Conservation (phyloP, 2,797 vertebrate genomes). For the Triplophysa bombifrons region DNA sequence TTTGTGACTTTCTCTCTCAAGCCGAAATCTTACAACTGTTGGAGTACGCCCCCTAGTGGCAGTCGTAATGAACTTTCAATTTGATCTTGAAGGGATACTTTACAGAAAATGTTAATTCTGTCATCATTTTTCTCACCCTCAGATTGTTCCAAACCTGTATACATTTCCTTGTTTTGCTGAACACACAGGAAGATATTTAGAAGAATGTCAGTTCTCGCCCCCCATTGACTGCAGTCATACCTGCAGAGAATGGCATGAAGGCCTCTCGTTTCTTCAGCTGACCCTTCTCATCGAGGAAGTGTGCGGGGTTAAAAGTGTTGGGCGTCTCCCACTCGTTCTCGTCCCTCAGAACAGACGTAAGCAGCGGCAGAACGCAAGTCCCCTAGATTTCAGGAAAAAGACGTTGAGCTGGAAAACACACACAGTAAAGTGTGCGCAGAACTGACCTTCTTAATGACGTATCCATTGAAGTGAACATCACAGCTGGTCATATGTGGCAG, state of each 20-base stretch:
- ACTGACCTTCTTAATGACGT: constrained; percentile 63
- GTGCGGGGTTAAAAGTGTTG: background rate
- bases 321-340: background rate
- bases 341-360: background rate
- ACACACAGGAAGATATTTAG: too few species aligned
- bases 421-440: background rate
- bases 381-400: background rate
- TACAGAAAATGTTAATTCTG: too few species aligned
- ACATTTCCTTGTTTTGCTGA: too few species aligned
- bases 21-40: too few species aligned
- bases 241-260: background rate
- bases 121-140: too few species aligned
- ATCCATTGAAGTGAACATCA: constrained; percentile 63
- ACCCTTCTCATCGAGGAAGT: background rate
- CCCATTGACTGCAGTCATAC: background rate
- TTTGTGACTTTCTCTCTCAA: too few species aligned
- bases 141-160: too few species aligned
- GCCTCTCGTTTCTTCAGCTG: background rate
- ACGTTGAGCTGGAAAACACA: background rate
- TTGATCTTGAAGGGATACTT: too few species aligned
- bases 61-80: too few species aligned
- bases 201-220: too few species aligned
- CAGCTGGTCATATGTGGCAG: constrained; percentile 34
- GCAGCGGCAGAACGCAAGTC: background rate
- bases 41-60: too few species aligned